Evolutionary conservation across 2,797 vertebrate species (phyloP).

Genomic region (Anisognathus igniventris): DNA sequence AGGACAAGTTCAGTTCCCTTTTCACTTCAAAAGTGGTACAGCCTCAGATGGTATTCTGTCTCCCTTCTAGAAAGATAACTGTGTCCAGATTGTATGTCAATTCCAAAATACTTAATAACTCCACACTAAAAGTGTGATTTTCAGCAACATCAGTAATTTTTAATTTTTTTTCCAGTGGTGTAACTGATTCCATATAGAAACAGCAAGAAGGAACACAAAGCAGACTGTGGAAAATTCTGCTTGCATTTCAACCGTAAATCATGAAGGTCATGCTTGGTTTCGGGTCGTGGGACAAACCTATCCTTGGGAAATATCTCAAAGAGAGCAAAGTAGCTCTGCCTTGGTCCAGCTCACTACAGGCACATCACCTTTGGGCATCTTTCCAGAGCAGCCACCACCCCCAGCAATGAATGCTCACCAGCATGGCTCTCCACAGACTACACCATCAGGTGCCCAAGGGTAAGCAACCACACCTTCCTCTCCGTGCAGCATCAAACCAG

Average conservation of each 20-base stretch:
- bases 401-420: not conserved
- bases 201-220: not conserved
- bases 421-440: fast-evolving
- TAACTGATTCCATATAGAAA: not conserved
- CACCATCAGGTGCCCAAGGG: not conserved
- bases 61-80: not conserved
- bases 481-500: not conserved
- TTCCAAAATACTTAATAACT: not conserved
- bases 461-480: not conserved
- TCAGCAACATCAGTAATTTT: not conserved
- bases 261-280: not conserved
- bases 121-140: not conserved
- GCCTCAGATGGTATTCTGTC: not conserved
- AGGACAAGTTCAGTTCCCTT: not conserved
- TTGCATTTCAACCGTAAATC: not conserved
- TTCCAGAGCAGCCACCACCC: fast-evolving
- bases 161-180: not conserved
- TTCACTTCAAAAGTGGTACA: not conserved
- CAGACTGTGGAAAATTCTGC: not conserved
- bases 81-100: not conserved
- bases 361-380: not conserved
- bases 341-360: not conserved
- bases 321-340: not conserved
- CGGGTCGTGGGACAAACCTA: fast-evolving
- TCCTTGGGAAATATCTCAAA: not conserved